These are phyloP conservation scores for Oreonectes daqikongensis DNA, from an alignment of 2,797 vertebrate genomes.

Conservation along the genomic window DNA sequence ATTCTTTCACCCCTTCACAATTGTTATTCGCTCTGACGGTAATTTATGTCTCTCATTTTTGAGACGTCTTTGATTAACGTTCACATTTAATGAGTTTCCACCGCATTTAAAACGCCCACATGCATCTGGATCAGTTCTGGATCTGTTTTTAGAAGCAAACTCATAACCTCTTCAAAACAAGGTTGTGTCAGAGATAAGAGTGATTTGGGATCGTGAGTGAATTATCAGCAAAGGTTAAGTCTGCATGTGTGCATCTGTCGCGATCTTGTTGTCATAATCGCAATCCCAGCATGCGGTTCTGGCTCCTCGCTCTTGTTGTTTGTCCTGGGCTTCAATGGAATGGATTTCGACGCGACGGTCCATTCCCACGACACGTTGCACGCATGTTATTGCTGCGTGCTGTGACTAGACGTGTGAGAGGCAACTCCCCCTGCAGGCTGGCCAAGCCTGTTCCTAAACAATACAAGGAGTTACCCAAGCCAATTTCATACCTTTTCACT, in stretches of 20 bases:
- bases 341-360: slow-evolving; percentile 49
- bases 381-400: slow-evolving; percentile 12
- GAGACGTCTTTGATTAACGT: not conserved
- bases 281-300: slow-evolving; percentile 38
- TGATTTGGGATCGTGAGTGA: not conserved
- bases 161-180: too few relatives aligned
- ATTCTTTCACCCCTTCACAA: not conserved
- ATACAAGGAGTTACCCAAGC: slow-evolving; percentile 20
- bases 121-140: not conserved
- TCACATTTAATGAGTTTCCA: not conserved
- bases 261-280: slow-evolving; percentile 21
- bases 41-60: not conserved
- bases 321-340: slow-evolving; percentile 53
- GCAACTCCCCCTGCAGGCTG: slow-evolving; percentile 26
- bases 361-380: slow-evolving; percentile 33
- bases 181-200: not conserved
- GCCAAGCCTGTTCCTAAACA: slow-evolving; percentile 6
- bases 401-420: not conserved
- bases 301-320: slow-evolving; percentile 44
- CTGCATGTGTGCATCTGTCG: not conserved
- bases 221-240: slow-evolving; percentile 7
- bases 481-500: not conserved
- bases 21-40: not conserved
- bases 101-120: not conserved
- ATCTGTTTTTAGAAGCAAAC: too few relatives aligned